A percentile compares a stretch with the other conserved stretches of the same genome.
phyloP scores from a whole-genome alignment of 2,797 vertebrate species.

The Melanotaenia nigrans region DNA sequence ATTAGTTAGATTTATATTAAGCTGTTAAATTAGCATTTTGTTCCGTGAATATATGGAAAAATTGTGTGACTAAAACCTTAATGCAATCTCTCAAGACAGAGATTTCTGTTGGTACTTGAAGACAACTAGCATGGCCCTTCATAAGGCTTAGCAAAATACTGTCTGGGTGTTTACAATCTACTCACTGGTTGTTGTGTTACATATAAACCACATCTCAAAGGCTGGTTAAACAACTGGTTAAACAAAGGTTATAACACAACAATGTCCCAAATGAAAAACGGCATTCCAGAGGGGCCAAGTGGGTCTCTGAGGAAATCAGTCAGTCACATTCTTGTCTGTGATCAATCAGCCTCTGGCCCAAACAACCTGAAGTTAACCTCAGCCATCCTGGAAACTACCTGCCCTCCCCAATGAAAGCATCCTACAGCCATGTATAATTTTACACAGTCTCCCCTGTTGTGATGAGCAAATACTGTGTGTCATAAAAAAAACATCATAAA shows the following conservation, averaged over 20 bases:
- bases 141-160: background rate
- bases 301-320: conserved; percentile 77
- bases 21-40: background rate
- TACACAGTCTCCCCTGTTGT: conserved; percentile 31
- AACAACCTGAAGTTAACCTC: conserved; percentile 75
- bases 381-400: conserved; percentile 66
- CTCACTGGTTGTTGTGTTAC: background rate
- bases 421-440: conserved; percentile 27
- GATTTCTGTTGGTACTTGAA: background rate
- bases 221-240: conserved; percentile 41
- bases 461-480: conserved; percentile 37
- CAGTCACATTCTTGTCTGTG: conserved; percentile 79
- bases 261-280: conserved; percentile 69
- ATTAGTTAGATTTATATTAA: no score
- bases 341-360: conserved; percentile 80
- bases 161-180: background rate
- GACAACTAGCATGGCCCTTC: background rate
- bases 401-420: conserved; percentile 45
- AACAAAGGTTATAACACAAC: conserved; percentile 69
- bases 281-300: conserved; percentile 75
- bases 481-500: conserved; percentile 12
- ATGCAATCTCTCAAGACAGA: background rate
- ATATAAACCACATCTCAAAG: background rate
- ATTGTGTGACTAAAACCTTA: no score
- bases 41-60: no score